Base-by-base conservation (phyloP, 1,140 invertebrate species). In the Amphibalanus amphitrite region DNA sequence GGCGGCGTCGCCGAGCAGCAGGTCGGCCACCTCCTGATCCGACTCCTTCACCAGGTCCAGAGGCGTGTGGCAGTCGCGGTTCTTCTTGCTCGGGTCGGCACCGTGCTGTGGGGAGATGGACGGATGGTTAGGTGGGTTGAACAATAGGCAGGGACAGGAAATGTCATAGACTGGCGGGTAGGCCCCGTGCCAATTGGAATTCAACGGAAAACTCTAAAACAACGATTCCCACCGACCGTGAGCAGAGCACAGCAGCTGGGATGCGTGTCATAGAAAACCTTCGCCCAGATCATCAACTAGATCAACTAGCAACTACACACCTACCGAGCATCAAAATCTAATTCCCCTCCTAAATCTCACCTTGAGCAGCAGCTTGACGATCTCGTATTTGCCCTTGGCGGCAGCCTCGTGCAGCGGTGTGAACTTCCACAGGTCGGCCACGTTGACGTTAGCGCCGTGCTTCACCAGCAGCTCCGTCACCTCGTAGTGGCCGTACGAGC, bases 321-420 rank as follows among this genome's bases (percentile, higher is more conserved):
- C n/a, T n/a, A n/a, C n/a, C n/a, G n/a, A n/a, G n/a, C n/a, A n/a
- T n/a, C n/a, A n/a, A n/a, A n/a, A n/a, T n/a, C n/a, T n/a, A n/a
- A 38, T 15, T 4, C 33, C 4, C 33, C 75, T 76, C n/a, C n/a
- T n/a, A n/a, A n/a, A n/a, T n/a, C 33, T 75, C 76, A 90, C 88
- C 83, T 95, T 92, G 23, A 98, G 79, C 25, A 98, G 79, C 47
- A 97, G 80, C 80, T 93, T 87, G 67, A 97, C 95, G 76, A 98
- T 97, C 79, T 97, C 94, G 77, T 92, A 94, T 83, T 97, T 97
- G 29, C 94, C 93, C 82, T 98, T 98, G 4, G 93, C 94, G 0
- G 93, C 91, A 0, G 94, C 94, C 81, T 95, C 95, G 79, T 98
- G 94, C 23, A 97, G 79, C 0, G 95, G 93, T 0, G 93, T 97